These are phyloP conservation scores for Harpalus rubripes DNA, from an alignment of 2,888 invertebrate genomes.

Conservation along the genomic window DNA sequence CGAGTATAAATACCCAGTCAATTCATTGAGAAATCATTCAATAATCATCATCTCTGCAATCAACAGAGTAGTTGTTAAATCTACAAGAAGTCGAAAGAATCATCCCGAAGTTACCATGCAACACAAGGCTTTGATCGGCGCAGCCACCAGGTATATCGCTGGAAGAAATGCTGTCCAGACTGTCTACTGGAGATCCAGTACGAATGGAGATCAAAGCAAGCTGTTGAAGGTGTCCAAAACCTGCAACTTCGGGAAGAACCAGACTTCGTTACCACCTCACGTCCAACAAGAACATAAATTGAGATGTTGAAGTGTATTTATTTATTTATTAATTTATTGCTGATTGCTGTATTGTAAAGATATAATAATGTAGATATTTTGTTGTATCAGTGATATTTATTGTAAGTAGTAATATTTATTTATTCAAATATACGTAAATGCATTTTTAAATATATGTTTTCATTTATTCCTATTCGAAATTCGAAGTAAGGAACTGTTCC, in stretches of 20 bases:
- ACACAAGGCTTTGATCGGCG: conserved; percentile 82
- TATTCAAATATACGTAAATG: neutral
- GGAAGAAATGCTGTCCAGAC: conserved; percentile 88
- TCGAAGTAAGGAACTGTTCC: too few relatives aligned
- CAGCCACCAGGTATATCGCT: conserved; percentile 85
- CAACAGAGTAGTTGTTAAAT: neutral
- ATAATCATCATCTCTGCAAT: neutral
- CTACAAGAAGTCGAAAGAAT: neutral
- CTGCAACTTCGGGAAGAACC: conserved; percentile 72
- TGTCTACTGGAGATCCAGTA: conserved; percentile 85
- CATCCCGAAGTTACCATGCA: conserved; percentile 70
- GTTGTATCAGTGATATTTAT: conserved; percentile 49
- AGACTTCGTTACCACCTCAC: conserved; percentile 47
- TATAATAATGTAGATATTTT: conserved; percentile 14
- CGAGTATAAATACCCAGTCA: conserved; percentile 50
- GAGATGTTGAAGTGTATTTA: conserved; percentile 40
- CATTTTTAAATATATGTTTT: neutral
- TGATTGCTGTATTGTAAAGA: neutral
- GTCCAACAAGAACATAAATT: conserved; percentile 58
- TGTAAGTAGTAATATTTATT: conserved; percentile 41
- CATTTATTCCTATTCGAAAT: too few relatives aligned
- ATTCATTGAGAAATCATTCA: conserved; percentile 12
- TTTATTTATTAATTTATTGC: conserved; percentile 61
- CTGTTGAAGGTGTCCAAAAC: conserved; percentile 75
- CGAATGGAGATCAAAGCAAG: conserved; percentile 70